These are phyloP conservation scores for Damaliscus lunatus DNA, from an alignment of 2,113 vertebrate species.

Conservation along the genomic window DNA sequence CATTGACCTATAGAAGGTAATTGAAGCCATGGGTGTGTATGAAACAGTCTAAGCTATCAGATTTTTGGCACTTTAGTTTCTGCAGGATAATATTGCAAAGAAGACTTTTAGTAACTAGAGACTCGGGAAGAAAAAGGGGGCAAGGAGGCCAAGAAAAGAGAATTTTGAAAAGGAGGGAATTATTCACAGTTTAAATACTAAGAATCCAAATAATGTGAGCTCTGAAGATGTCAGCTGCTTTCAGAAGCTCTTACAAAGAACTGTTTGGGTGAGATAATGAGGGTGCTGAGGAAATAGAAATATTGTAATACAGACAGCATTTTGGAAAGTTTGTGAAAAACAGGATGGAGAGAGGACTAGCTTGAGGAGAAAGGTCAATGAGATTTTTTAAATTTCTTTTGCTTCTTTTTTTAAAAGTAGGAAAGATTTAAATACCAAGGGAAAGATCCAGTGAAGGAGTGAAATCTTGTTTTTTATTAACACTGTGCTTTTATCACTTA, in stretches of 20 bases:
- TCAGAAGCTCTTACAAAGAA: not conserved
- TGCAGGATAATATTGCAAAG: not conserved
- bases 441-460: not conserved
- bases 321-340: not conserved
- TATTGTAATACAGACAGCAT: not conserved
- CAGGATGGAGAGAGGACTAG: not conserved
- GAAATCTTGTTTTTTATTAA: not conserved
- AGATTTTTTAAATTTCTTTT: not conserved
- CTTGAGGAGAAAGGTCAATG: not conserved
- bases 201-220: not conserved
- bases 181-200: not conserved
- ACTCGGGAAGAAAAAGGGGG: not conserved
- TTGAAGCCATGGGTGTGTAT: not conserved
- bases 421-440: conserved; percentile 13
- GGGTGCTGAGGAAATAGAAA: not conserved
- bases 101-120: not conserved
- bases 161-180: not conserved
- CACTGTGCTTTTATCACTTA: not conserved
- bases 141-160: not conserved
- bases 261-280: not conserved
- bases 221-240: not conserved
- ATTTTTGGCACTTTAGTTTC: not conserved
- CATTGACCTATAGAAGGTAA: not conserved
- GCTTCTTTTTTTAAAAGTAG: conserved; percentile 47
- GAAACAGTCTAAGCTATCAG: not conserved